Conservation (phyloP, 53 echinoderm and acorn worm genomes). For the Mesocentrotus franciscanus region DNA sequence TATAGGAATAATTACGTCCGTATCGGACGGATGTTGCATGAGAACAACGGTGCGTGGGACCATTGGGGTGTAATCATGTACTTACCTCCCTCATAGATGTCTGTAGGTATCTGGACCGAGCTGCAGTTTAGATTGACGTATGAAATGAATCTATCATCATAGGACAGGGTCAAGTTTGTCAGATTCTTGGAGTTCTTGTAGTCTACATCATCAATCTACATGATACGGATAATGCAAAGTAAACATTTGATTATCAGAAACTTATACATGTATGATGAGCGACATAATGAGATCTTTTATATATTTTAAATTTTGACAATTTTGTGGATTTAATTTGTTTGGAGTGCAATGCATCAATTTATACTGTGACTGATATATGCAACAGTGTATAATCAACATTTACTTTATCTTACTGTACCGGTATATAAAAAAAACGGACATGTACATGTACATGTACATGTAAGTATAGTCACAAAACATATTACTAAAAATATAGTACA, state of each 20-base stretch:
- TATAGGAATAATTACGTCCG: too few relatives aligned
- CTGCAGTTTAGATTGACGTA: slow-evolving; percentile 81
- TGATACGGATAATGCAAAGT: background rate
- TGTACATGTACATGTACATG: too few relatives aligned
- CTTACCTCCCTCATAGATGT: slow-evolving; percentile 91
- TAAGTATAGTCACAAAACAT: too few relatives aligned
- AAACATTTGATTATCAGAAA: background rate
- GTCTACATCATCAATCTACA: slow-evolving; percentile 71
- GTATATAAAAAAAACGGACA: too few relatives aligned
- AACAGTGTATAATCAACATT: too few relatives aligned
- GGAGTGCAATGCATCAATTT: background rate
- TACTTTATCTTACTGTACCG: too few relatives aligned
- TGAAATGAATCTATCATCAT: slow-evolving; percentile 72
- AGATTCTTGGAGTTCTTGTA: slow-evolving; percentile 82
- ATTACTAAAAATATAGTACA: too few relatives aligned
- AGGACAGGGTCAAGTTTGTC: slow-evolving; percentile 56
- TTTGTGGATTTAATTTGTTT: background rate
- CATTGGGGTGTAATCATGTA: background rate
- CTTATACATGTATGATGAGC: background rate
- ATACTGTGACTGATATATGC: background rate
- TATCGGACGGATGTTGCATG: background rate
- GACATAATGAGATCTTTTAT: background rate
- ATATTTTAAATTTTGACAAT: background rate
- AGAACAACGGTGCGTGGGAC: background rate
- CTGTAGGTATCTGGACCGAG: slow-evolving; percentile 95